Evolutionary conservation across 2,888 invertebrate species (phyloP).

Genomic region (Halictus quadricinctus): DNA sequence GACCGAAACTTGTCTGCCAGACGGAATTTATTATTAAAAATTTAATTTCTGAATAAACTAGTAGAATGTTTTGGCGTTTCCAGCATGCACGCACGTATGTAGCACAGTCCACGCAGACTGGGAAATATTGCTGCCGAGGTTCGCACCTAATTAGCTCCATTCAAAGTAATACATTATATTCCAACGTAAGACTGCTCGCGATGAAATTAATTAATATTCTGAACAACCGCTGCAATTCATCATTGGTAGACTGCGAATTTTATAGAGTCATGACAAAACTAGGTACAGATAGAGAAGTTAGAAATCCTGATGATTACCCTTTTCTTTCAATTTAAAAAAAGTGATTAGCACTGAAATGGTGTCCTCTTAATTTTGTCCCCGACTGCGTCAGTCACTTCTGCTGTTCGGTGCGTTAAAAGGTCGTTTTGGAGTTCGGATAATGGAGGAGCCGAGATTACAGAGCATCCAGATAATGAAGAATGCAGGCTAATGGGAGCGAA

Average conservation of each 20-base stretch:
- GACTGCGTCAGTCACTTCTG: not conserved
- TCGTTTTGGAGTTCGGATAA: not conserved
- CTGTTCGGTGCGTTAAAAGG: no score
- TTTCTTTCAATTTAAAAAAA: not conserved
- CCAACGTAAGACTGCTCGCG: not conserved
- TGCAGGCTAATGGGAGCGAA: not conserved
- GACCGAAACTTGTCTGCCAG: not conserved
- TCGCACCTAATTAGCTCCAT: not conserved
- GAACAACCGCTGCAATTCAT: not conserved
- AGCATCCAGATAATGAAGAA: not conserved
- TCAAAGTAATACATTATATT: not conserved
- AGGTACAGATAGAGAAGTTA: not conserved
- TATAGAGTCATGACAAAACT: not conserved
- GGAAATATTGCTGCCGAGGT: slow-evolving; percentile 5
- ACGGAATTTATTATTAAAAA: not conserved
- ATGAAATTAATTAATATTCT: not conserved
- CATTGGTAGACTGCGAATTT: not conserved
- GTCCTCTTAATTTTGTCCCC: no score
- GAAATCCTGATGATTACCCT: not conserved
- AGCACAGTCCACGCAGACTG: not conserved
- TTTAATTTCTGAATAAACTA: not conserved
- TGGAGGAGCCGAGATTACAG: not conserved
- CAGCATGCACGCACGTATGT: not conserved
- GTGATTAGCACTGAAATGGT: no score
- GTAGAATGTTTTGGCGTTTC: not conserved